Conservation (phyloP, 1,140 invertebrate genomes). For the Halesus radiatus region DNA sequence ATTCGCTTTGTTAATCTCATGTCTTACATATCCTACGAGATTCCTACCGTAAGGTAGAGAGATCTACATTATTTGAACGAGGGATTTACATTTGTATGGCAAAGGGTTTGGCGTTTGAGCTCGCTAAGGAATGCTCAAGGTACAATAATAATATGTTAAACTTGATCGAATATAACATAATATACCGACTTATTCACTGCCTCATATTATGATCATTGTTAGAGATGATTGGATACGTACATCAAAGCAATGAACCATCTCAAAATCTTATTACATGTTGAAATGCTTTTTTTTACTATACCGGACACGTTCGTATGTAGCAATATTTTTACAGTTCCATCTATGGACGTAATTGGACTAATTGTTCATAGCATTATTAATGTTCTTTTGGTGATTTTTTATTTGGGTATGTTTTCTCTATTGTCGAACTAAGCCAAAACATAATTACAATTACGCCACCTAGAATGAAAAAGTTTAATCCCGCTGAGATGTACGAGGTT, state of each 20-base stretch:
- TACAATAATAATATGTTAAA: background rate
- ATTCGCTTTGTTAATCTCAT: constrained; percentile 11
- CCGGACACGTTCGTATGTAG: no score
- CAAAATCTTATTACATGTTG: no score
- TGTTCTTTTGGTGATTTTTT: background rate
- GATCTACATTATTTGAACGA: background rate
- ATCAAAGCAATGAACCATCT: no score
- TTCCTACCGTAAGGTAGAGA: background rate
- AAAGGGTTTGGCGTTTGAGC: background rate
- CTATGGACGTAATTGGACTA: no score
- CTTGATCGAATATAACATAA: background rate
- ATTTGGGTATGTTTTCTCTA: background rate
- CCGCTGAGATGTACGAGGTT: constrained; percentile 18
- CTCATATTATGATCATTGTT: no score
- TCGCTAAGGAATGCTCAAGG: background rate
- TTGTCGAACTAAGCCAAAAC: constrained; percentile 20
- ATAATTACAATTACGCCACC: constrained; percentile 22
- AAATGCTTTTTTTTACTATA: no score
- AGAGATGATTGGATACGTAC: no score
- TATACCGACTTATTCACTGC: no score
- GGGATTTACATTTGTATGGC: background rate
- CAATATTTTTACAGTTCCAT: no score
- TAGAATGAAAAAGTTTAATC: constrained; percentile 16
- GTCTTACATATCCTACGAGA: background rate
- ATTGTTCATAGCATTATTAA: background rate